These are phyloP conservation scores for Petroica traversi DNA, from an alignment of 2,113 vertebrate species.

Conservation along the genomic window DNA sequence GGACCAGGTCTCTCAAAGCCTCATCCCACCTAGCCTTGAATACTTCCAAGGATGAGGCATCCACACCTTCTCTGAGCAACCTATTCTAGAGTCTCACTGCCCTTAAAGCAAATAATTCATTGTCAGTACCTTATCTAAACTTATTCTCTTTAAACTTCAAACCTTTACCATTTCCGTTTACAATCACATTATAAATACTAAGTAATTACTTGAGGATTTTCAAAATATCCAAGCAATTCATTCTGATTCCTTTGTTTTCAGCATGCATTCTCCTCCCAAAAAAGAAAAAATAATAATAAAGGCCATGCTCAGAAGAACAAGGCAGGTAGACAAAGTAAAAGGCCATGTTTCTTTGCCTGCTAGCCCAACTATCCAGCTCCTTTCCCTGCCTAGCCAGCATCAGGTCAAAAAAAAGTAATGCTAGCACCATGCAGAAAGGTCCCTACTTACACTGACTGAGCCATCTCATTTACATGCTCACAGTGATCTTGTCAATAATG, in stretches of 20 bases:
- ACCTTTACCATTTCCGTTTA: neutral
- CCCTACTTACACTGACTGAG: neutral
- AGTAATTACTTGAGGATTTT: neutral
- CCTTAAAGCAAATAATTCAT: neutral
- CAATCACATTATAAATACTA: neutral
- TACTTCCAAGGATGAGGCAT: neutral
- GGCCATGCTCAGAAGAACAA: neutral
- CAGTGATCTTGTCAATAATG: neutral
- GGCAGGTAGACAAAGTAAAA: neutral
- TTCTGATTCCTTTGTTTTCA: neutral
- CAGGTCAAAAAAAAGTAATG: neutral
- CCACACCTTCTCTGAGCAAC: neutral
- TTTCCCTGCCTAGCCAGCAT: neutral
- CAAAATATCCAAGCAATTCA: neutral
- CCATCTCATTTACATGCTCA: conserved; percentile 2
- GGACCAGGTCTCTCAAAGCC: neutral
- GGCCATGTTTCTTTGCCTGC: neutral
- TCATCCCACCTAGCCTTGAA: neutral
- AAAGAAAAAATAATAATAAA: fast-evolving
- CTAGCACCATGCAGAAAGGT: neutral
- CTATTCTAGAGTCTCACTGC: neutral
- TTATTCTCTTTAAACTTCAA: neutral
- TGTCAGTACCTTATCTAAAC: neutral
- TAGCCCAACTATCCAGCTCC: neutral
- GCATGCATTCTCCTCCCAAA: fast-evolving